Conservation (phyloP, 2,888 invertebrate species). For the Andrena hattorfiana region DNA sequence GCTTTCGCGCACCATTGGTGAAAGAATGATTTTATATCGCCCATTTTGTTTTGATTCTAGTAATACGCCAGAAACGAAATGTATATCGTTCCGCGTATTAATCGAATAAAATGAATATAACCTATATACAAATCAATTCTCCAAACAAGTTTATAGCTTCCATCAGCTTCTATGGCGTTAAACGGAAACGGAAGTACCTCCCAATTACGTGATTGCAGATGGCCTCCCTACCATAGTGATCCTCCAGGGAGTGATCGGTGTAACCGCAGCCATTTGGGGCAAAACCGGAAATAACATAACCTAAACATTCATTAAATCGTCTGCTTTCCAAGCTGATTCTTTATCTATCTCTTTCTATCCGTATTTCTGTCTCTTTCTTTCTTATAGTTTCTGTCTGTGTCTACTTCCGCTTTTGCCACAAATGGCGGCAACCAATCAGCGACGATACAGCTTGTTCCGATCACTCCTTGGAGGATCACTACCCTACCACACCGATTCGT, state of each 20-base stretch:
- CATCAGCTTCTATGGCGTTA: neutral
- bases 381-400: too few species aligned
- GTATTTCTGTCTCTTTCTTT: too few species aligned
- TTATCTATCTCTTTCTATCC: too few species aligned
- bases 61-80: neutral
- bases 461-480: too few species aligned
- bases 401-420: too few species aligned
- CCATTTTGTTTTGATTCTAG: slow-evolving; percentile 81
- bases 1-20: slow-evolving; percentile 96
- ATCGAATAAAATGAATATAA: slow-evolving; percentile 18
- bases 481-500: neutral
- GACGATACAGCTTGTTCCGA: too few species aligned
- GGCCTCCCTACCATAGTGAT: neutral
- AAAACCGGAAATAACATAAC: too few species aligned
- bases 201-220: neutral
- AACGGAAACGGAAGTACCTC: slow-evolving; percentile 20
- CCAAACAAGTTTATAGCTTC: slow-evolving; percentile 6
- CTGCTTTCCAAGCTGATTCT: too few species aligned
- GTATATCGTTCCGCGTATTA: neutral
- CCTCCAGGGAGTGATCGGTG: too few species aligned
- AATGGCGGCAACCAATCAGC: too few species aligned
- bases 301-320: too few species aligned
- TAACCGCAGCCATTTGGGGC: too few species aligned
- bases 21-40: slow-evolving; percentile 94
- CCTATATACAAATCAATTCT: slow-evolving; percentile 7